phyloP scores from a whole-genome alignment of 2,113 vertebrate genomes.

The Hyperopisus bebe region DNA sequence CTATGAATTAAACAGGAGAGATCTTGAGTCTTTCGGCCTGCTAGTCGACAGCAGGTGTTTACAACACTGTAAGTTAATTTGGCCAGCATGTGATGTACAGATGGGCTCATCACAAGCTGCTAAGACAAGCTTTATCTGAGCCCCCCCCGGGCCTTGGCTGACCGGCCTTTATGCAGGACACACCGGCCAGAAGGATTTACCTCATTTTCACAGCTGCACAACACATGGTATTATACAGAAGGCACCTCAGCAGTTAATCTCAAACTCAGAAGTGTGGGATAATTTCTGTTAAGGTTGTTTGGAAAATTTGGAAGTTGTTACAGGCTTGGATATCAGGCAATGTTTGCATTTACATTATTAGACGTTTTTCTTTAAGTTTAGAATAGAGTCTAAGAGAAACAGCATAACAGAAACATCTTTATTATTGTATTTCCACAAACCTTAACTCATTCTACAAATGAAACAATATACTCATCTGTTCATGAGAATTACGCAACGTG shows the following conservation, averaged over 20 bases:
- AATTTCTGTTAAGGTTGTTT: neutral
- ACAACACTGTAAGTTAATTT: neutral
- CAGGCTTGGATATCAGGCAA: neutral
- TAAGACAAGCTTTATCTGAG: neutral
- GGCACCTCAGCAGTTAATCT: neutral
- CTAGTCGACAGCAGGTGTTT: neutral
- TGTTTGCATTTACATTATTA: neutral
- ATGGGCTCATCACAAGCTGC: slow-evolving; percentile 4
- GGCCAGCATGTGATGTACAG: neutral
- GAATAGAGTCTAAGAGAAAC: neutral
- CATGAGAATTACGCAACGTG: neutral
- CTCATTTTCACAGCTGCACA: neutral
- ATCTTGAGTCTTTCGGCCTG: neutral
- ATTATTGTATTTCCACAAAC: neutral
- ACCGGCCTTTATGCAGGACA: neutral
- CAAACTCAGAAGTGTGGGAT: neutral
- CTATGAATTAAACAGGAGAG: neutral
- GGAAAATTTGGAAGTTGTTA: neutral
- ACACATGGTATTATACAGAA: neutral
- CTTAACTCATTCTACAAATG: neutral
- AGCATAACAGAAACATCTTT: neutral
- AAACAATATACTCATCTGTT: neutral
- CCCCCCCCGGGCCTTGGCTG: neutral
- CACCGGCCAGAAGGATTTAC: neutral
- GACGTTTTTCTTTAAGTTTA: neutral